Percentiles rank a stretch among this genome's conserved stretches.
phyloP scores from a whole-genome alignment of 2,888 invertebrate species.

The Lasioglossum marginatum region DNA sequence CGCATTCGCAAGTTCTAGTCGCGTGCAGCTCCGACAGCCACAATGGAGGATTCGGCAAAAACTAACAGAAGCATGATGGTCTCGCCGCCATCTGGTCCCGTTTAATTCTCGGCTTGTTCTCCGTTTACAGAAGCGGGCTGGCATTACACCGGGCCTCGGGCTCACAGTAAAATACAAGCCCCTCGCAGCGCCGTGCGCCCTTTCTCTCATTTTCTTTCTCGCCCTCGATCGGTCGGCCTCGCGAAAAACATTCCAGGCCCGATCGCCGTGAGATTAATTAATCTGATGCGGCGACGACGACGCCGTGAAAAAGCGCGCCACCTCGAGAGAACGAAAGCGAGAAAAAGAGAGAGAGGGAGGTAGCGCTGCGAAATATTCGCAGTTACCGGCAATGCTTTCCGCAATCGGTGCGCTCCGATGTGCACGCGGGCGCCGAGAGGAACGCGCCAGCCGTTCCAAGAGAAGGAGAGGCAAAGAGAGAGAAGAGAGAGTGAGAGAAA shows the following conservation, averaged over 20 bases:
- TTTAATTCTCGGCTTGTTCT: constrained; percentile 8
- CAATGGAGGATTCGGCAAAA: constrained; percentile 5
- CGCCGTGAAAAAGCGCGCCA: constrained; percentile 35
- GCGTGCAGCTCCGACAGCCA: background rate
- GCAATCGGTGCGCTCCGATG: constrained; percentile 36
- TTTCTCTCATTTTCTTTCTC: constrained; percentile 22
- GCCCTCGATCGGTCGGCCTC: constrained; percentile 3
- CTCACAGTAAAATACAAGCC: constrained; percentile 18
- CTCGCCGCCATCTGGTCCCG: constrained; percentile 4
- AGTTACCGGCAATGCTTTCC: constrained; percentile 32
- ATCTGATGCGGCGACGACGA: constrained; percentile 42
- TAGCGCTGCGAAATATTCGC: constrained; percentile 36
- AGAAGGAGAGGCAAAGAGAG: background rate
- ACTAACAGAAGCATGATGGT: constrained; percentile 1
- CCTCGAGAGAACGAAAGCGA: background rate
- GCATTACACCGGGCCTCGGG: constrained; percentile 15
- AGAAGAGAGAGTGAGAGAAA: constrained; percentile 31
- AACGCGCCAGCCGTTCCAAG: constrained; percentile 15
- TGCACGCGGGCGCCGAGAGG: constrained; percentile 22
- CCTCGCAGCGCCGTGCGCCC: background rate
- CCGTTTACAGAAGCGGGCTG: background rate
- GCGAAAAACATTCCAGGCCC: constrained; percentile 41
- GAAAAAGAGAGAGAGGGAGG: background rate
- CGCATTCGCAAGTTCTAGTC: background rate
- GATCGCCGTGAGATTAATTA: constrained; percentile 53